A percentile compares a stretch with the other conserved stretches of the same genome.
Conservation (phyloP, 2,888 invertebrate genomes). For the Amblyjoppa proteus region DNA sequence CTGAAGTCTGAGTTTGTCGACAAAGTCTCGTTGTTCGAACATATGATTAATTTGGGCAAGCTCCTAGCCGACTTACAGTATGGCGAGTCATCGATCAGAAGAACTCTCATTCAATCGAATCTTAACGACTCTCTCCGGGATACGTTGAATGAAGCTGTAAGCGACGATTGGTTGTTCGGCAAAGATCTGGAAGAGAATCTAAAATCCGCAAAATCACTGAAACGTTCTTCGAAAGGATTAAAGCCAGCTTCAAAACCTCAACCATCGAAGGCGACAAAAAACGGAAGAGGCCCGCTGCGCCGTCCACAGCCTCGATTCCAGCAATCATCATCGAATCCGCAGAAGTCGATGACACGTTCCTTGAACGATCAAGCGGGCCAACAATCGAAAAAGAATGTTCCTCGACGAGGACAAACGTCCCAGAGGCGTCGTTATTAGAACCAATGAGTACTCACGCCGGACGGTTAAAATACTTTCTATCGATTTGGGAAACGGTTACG, state of each 20-base stretch:
- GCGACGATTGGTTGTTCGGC: conserved; percentile 59
- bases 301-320: background rate
- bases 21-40: conserved; percentile 30
- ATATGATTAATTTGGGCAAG: conserved; percentile 37
- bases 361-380: conserved; percentile 21
- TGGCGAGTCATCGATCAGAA: conserved; percentile 53
- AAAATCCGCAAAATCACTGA: conserved; percentile 51
- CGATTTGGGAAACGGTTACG: conserved; percentile 17
- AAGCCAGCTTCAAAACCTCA: conserved; percentile 5
- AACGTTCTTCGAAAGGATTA: conserved; percentile 46
- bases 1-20: conserved; percentile 17
- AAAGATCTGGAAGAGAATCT: conserved; percentile 37
- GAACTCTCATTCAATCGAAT: conserved; percentile 44
- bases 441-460: conserved; percentile 43
- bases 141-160: conserved; percentile 35
- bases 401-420: too few species aligned
- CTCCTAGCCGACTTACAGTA: conserved; percentile 45
- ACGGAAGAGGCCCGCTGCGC: conserved; percentile 33
- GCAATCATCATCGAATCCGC: background rate
- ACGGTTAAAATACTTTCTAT: conserved; percentile 1
- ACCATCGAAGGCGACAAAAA: conserved; percentile 43
- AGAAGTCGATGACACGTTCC: conserved; percentile 15
- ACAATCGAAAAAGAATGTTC: background rate
- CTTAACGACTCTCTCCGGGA: conserved; percentile 50
- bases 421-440: background rate